Percentiles rank a stretch among this genome's conserved stretches.
These are phyloP conservation scores for Philonicus albiceps DNA, from an alignment of 2,888 invertebrate genomes.

Conservation along the genomic window DNA sequence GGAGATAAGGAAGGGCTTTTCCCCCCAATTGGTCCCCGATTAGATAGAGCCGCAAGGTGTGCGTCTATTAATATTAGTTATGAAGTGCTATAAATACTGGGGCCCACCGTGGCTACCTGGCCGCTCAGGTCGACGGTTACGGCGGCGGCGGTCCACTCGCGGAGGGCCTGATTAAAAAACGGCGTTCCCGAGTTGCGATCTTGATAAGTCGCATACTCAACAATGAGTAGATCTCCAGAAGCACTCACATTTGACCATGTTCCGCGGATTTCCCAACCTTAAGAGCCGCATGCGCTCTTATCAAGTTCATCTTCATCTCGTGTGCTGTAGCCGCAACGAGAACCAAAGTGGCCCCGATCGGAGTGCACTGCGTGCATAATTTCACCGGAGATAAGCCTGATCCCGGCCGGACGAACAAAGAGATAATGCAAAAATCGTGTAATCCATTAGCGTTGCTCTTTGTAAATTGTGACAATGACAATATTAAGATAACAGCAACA, in stretches of 20 bases:
- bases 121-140: neutral
- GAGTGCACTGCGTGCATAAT: conserved; percentile 35
- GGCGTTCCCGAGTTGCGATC: conserved; percentile 25
- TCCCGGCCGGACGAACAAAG: conserved; percentile 60
- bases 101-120: neutral
- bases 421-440: conserved; percentile 65
- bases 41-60: neutral
- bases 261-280: conserved; percentile 23
- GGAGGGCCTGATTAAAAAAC: conserved; percentile 27
- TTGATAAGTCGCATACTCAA: conserved; percentile 27
- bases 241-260: conserved; percentile 44
- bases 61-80: conserved; percentile 25
- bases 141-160: neutral
- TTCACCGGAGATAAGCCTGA: conserved; percentile 51
- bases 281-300: conserved; percentile 38
- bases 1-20: neutral
- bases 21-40: neutral
- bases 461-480: conserved; percentile 65
- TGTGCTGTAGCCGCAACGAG: conserved; percentile 45
- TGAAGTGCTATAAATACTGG: conserved; percentile 12
- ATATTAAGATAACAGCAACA: conserved; percentile 61
- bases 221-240: conserved; percentile 38
- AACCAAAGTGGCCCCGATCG: conserved; percentile 45
- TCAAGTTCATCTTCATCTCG: conserved; percentile 48
- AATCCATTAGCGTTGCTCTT: conserved; percentile 64